phyloP scores from a whole-genome alignment of 2,797 vertebrate genomes.

The Sardinella longiceps region DNA sequence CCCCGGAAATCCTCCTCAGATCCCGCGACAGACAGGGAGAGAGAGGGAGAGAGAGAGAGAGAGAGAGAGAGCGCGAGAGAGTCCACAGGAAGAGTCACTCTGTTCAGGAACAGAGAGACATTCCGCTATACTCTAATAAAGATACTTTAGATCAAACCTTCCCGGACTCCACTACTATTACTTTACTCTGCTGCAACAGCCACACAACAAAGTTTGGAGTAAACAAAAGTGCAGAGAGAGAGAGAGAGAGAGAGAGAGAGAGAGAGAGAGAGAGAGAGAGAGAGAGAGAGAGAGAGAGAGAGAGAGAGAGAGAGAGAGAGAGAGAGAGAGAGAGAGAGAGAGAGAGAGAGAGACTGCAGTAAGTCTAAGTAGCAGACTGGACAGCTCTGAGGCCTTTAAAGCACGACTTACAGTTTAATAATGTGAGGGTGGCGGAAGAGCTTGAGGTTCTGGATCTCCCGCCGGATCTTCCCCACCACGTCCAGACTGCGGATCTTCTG shows the following conservation, averaged over 20 bases:
- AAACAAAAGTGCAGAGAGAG: background rate
- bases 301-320: background rate
- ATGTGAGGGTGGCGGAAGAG: constrained; percentile 98
- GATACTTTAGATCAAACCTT: too few relatives aligned
- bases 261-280: background rate
- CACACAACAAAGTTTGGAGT: background rate
- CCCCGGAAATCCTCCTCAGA: constrained; percentile 36
- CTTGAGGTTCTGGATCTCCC: constrained; percentile 98
- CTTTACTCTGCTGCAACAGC: background rate
- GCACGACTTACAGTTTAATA: constrained; percentile 94
- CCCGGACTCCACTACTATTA: too few relatives aligned
- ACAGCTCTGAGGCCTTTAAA: background rate
- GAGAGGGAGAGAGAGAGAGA: background rate
- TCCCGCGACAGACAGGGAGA: background rate
- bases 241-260: background rate
- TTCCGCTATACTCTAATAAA: too few relatives aligned
- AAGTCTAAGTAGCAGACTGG: background rate
- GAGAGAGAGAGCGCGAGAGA: constrained; percentile 6
- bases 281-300: background rate
- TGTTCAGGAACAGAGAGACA: background rate
- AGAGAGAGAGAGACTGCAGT: background rate
- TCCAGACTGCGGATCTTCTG: constrained; percentile 99
- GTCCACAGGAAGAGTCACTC: constrained; percentile 10
- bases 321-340: background rate
- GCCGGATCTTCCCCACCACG: constrained; percentile 96